Evolutionary conservation across 2,113 vertebrate species (phyloP), one percentile per base, ranked within the genome.

Genomic region (Garra rufa): DNA sequence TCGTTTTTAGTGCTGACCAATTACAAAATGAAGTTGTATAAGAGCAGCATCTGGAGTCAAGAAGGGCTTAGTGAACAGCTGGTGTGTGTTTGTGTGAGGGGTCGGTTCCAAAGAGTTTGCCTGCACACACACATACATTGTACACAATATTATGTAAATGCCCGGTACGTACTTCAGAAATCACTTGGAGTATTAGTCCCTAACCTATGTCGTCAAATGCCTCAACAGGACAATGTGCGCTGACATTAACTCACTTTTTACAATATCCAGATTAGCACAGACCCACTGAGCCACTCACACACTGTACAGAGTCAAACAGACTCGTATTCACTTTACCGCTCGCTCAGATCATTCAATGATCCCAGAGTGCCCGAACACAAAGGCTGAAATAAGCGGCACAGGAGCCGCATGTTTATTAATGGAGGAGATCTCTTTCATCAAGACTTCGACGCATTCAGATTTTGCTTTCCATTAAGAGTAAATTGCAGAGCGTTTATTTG

Each of bases 21-120:
- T 86, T 83, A 83, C 14, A 75, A 65, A 67, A 67, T 55, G 11
- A 28, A 17, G 34, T 81, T 86, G 82, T 84, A 19, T 86, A 88
- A 86, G 61, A 63, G 76, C 69, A 81, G 26, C 81, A 85, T 88
- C 83, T 85, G 84, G 87, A 69, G 9, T 38, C 3, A 24, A 26
- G 3, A 17, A 57, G 82, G 63, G 80, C 48, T 63, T 43, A 52
- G n/a, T 17, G 76, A 83, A 85, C 81, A 83, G 84, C 81, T 85
- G 76, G 30, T 83, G 79, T 19, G 52, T 59, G 28, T n/a, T 65
- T 61, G 55, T 79, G 57, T 44, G 55, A 43, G 55, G 5, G 38
- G 52, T 57, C 69, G 24, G 21, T 13, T 44, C 21, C 2, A 8
- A 10, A 44, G 41, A 44, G 34, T 71, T 41, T 71, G 30, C 30